Conservation (phyloP, 2,113 vertebrate genomes). For the Taxidea taxus region DNA sequence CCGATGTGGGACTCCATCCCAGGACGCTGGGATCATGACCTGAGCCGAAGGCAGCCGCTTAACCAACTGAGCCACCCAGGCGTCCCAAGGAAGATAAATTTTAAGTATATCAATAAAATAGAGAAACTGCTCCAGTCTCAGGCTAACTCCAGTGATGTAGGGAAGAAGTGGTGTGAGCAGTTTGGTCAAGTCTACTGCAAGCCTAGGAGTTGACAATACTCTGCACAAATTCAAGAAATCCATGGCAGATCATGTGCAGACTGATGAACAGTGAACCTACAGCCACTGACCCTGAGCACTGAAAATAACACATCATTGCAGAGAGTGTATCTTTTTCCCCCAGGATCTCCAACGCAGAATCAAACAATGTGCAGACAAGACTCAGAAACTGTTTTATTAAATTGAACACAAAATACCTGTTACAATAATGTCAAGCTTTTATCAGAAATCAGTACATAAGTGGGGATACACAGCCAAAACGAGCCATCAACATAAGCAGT, state of each 20-base stretch:
- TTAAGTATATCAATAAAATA: not conserved
- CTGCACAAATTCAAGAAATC: not conserved
- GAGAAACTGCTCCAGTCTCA: not conserved
- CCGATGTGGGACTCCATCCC: too few relatives aligned
- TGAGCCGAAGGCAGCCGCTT: too few relatives aligned
- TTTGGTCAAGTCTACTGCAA: not conserved
- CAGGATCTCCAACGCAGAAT: not conserved
- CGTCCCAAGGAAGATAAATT: constrained; percentile 42
- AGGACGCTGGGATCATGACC: too few relatives aligned
- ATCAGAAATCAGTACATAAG: constrained; percentile 68
- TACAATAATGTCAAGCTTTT: constrained; percentile 73
- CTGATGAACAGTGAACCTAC: not conserved
- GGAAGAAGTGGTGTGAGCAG: not conserved
- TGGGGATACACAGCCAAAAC: constrained; percentile 68
- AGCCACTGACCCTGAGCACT: not conserved
- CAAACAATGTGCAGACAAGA: constrained; percentile 59
- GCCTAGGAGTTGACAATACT: not conserved
- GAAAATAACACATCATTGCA: not conserved
- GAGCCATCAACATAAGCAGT: constrained; percentile 67
- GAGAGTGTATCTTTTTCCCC: not conserved
- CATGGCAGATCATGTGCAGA: not conserved
- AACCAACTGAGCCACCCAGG: too few relatives aligned
- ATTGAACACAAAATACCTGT: constrained; percentile 74
- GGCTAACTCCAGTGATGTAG: not conserved
- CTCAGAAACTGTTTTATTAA: constrained; percentile 76